These are phyloP conservation scores for Blastobasis lacticolella DNA, from an alignment of 2,888 invertebrate genomes.

Conservation along the genomic window DNA sequence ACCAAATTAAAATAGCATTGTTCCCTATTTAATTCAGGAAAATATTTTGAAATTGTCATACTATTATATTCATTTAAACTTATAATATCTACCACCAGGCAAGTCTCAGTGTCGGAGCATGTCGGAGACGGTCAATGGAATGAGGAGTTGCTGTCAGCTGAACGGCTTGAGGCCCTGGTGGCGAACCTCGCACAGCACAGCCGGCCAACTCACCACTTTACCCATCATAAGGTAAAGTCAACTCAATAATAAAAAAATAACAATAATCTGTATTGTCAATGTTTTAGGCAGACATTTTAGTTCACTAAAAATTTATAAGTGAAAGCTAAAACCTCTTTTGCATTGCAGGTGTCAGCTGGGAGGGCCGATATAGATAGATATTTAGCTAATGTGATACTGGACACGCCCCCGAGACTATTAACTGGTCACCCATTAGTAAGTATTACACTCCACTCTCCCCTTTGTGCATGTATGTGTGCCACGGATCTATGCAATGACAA, in stretches of 20 bases:
- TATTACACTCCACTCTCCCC: background rate
- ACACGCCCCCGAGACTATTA: conserved; percentile 49
- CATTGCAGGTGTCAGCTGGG: conserved; percentile 36
- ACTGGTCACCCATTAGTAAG: conserved; percentile 53
- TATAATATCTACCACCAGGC: conserved; percentile 26
- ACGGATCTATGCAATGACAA: too few species aligned
- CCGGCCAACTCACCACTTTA: conserved; percentile 28
- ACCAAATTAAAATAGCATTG: too few species aligned
- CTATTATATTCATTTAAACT: too few species aligned
- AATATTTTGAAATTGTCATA: too few species aligned
- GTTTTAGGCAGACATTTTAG: too few species aligned
- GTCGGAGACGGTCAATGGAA: conserved; percentile 53
- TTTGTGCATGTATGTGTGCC: too few species aligned
- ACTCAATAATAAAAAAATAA: background rate
- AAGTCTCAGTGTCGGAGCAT: conserved; percentile 48
- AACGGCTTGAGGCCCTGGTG: conserved; percentile 52
- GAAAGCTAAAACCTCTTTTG: too few species aligned
- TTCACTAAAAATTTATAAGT: too few species aligned
- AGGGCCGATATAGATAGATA: conserved; percentile 45
- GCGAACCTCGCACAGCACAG: conserved; percentile 47
- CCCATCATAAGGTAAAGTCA: conserved; percentile 46
- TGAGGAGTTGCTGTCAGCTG: conserved; percentile 52
- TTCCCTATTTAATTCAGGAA: too few species aligned
- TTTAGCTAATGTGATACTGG: conserved; percentile 46
- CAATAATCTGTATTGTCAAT: too few species aligned